Evolutionary conservation across 1,140 invertebrate species (phyloP), one percentile per base, ranked within the genome.

Genomic region (Apis mellifera): DNA sequence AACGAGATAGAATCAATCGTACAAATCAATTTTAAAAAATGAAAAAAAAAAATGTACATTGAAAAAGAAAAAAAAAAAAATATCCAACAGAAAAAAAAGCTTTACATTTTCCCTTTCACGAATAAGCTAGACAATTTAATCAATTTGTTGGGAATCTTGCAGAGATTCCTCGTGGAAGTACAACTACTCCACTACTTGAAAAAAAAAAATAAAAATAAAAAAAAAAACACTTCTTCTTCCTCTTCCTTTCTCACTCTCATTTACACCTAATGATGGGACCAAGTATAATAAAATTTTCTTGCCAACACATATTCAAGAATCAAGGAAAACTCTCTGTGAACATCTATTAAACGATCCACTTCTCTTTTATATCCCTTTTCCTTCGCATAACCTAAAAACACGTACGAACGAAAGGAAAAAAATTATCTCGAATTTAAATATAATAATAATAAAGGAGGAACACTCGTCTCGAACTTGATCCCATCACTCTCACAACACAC

Each of bases 121-220:
- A 50, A 42, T 23, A 23, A 23, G 15, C 19, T 64, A 5, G 50
- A 70, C 48, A 32, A 32, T n/a, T n/a, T 26, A 19, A 17, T 9
- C 1, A 42, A 19, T 21, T 52, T 17, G 72, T 60, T 42, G 78
- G 77, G 82, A 80, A 74, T 75, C 64, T 80, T 80, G 70, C 69
- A 60, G 68, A 48, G 42, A 79, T 83, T 62, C 80, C 54, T 71
- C n/a, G 3, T 72, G 55, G 50, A 70, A 68, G 60, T 62, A 54
- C 7, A 75, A 13, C 23, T 75, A 59, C 23, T 59, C 19, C 52
- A n/a, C 55, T 23, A 68, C n/a, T n/a, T 11, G 0, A 60, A 66
- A 60, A n/a, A 42, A 1, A n/a, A 7, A 19, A 65, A 42, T 0
- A n/a, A 73, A 23, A 75, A 42, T 0, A 23, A 73, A 23, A 75